Base-by-base conservation (phyloP, 1,140 invertebrate species). In the Anastatus disparis region DNA sequence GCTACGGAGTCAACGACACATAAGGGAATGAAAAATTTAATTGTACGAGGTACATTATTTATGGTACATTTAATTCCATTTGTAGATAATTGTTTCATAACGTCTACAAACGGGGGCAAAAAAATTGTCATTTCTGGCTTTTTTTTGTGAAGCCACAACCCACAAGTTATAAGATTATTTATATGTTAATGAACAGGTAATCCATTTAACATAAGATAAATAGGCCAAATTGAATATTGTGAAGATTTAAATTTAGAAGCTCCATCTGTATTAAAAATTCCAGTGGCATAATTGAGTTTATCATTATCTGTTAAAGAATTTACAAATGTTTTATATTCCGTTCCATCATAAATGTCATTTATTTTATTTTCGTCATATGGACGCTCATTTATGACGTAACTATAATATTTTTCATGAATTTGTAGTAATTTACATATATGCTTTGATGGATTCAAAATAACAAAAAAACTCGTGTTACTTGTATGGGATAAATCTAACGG, bases 91-190 rank as follows among this genome's bases (percentile, higher is more conserved):
- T 31, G 2, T 50, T 64, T 64, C 15, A 48, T 42, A n/a, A 64
- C 29, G 6, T 52, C 48, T 24, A 52, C 24, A 24, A 52, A 52
- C 4, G 8, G 8, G 24, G 20, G 4, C 6, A 50, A 31, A 50
- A 64, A 64, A 44, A n/a, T 12, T 3, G n/a, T 20, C 61, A 64
- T 64, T 12, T 31, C 6, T 50, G 61, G 61, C 50, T 64, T 64
- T 22, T 64, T 50, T 17, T 15, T 46, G 15, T 48, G 29, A 50
- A 64, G 35, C 61, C 46, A 50, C 40, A 50, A 64, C 15, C 61
- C 22, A 31, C 44, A 48, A 31, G 22, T 6, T 22, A 64, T 64
- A 20, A 38, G n/a, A 52, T 27, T 27, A 20, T 48, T 3, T 17
- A 64, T 50, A 50, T 46, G 42, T 64, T 50, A 24, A 17, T 50